Evolutionary conservation across 2,888 invertebrate genomes (phyloP), one percentile per base, ranked within the genome.

Genomic region (Cepaea hortensis): DNA sequence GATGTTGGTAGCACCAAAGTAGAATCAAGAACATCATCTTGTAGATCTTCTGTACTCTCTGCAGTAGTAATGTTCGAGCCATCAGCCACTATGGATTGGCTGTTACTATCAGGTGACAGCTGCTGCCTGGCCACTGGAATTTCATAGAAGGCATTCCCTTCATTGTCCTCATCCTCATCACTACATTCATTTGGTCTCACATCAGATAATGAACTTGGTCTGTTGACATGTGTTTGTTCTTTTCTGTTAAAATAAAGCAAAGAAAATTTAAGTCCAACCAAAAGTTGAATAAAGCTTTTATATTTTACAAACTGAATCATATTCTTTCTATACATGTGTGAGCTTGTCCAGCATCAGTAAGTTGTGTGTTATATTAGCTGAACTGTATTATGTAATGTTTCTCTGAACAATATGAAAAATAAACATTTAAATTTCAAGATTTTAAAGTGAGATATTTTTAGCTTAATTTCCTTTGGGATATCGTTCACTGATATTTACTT

Each of bases 121-220:
- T 83, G 87, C 83, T 86, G 87, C 15, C 87, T 75, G 13, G 87
- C 87, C 50, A 89, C 87, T 11, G 92, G 92, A 77, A 91, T 91
- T 83, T 92, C 92, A 80, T 92, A 92, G 87, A 91, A 88, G 79
- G 90, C 91, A 55, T 90, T 90, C 9, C 90, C 91, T 65, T 91
- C 90, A n/a, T 84, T 86, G 5, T 88, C 87, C 15, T 88, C 88
- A 18, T 85, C 85, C 20, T 79, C 85, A 79, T 77, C 79, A 23
- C 70, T 79, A 68, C 20, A 48, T 61, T 50, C 9, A 23, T 9
- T 85, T 23, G 48, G 50, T 50, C 23, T 68, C 50, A 79, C 76
- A 3, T 76, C 84, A 68, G 76, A 81, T 46, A 70, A n/a, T 61
- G 81, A 70, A 48, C 81, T 70, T n/a, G 70, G 81, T 15, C 20